These are phyloP conservation scores for Micrastur ruficollis DNA, from an alignment of 2,797 vertebrate genomes.

Conservation along the genomic window DNA sequence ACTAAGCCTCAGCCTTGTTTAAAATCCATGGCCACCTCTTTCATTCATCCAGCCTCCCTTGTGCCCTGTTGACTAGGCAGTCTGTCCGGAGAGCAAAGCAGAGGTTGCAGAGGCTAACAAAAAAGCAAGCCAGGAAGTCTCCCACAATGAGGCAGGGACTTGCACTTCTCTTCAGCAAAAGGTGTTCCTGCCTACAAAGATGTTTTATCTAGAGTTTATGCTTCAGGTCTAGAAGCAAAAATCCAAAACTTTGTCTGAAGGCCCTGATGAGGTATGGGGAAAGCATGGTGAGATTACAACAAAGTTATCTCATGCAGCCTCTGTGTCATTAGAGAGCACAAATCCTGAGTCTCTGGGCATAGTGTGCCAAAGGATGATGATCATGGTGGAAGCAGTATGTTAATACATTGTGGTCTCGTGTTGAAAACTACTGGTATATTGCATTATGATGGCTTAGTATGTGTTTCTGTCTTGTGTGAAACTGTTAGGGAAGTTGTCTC, in stretches of 20 bases:
- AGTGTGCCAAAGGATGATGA: not conserved
- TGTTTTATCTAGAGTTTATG: not conserved
- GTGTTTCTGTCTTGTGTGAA: not conserved
- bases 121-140: not conserved
- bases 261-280: no score
- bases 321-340: not conserved
- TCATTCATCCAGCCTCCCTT: not conserved
- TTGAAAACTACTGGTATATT: not conserved
- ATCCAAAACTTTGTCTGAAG: not conserved
- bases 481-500: not conserved
- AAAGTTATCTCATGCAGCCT: not conserved
- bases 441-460: not conserved
- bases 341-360: not conserved
- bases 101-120: not conserved
- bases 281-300: no score
- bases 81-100: not conserved
- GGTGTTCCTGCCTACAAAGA: not conserved
- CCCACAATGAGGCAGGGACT: not conserved
- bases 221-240: not conserved
- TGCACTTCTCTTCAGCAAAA: not conserved
- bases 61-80: not conserved
- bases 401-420: not conserved
- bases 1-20: not conserved
- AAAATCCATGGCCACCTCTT: not conserved
- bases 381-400: not conserved